phyloP scores from a whole-genome alignment of 2,797 vertebrate genomes.

The Eleutherodactylus coqui region DNA sequence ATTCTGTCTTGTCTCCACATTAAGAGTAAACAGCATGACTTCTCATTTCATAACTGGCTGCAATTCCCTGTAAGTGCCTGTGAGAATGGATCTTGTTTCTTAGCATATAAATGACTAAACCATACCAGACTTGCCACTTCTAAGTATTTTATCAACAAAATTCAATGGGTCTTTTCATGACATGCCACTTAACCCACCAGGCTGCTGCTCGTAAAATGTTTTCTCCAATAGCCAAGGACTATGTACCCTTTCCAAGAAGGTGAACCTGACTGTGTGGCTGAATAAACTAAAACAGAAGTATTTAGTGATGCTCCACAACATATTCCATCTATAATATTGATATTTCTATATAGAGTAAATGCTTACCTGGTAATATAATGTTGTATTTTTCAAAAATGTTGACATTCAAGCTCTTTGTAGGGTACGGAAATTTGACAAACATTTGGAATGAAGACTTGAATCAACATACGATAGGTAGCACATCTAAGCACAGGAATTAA shows the following conservation, averaged over 20 bases:
- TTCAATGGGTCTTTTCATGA: slow-evolving; percentile 28
- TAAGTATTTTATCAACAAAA: slow-evolving; percentile 41
- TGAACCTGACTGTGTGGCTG: neutral
- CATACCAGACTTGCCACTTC: slow-evolving; percentile 25
- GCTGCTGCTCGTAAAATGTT: slow-evolving; percentile 3
- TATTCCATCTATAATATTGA: neutral
- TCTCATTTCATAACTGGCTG: slow-evolving; percentile 28
- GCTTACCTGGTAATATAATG: neutral
- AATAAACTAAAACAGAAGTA: neutral
- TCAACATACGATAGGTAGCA: neutral
- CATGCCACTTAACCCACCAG: slow-evolving; percentile 19
- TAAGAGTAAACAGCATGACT: slow-evolving; percentile 35
- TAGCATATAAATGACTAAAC: slow-evolving; percentile 45
- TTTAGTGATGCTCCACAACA: neutral
- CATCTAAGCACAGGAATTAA: neutral
- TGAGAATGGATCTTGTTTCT: slow-evolving; percentile 39
- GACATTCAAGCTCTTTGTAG: neutral
- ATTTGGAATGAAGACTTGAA: neutral
- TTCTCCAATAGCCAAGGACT: slow-evolving; percentile 11
- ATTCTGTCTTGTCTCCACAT: slow-evolving; percentile 34
- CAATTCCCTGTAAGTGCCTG: slow-evolving; percentile 40
- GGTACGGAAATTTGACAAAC: neutral
- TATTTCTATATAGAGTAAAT: neutral
- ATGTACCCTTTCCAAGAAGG: neutral
- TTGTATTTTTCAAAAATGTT: neutral